Evolutionary conservation across 2,113 vertebrate species (phyloP).

Genomic region (Donacobius atricapilla): DNA sequence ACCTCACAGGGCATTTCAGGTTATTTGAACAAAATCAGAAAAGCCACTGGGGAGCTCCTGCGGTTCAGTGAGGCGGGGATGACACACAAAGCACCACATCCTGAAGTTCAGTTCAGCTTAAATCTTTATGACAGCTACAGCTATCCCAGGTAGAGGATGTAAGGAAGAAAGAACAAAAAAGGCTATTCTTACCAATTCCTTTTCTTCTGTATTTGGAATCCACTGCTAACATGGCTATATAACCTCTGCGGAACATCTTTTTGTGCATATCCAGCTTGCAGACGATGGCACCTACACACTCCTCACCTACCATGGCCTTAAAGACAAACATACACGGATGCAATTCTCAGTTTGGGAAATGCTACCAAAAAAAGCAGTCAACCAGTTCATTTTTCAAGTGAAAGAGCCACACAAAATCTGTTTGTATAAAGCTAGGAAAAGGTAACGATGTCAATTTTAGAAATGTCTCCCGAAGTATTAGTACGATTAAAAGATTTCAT

Average conservation of each 20-base stretch:
- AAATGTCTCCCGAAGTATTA: background rate
- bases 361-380: background rate
- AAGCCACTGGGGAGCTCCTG: background rate
- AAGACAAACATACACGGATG: conserved; percentile 76
- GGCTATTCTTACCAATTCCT: conserved; percentile 92
- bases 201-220: conserved; percentile 99
- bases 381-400: background rate
- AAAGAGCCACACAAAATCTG: background rate
- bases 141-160: background rate
- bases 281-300: conserved; percentile 99
- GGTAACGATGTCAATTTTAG: background rate
- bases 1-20: background rate
- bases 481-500: background rate
- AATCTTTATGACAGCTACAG: conserved; percentile 15
- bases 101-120: background rate
- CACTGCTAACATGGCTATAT: conserved; percentile 99
- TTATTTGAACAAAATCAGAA: background rate
- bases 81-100: background rate
- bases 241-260: conserved; percentile 99
- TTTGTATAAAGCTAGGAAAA: background rate
- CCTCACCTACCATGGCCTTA: conserved; percentile 98
- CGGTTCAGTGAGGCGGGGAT: background rate
- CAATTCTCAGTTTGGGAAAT: conserved; percentile 57
- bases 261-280: conserved; percentile 99
- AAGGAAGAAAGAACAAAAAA: conserved; percentile 14